Conservation (phyloP, 2,888 invertebrate species). For the Lamproptera curius region DNA sequence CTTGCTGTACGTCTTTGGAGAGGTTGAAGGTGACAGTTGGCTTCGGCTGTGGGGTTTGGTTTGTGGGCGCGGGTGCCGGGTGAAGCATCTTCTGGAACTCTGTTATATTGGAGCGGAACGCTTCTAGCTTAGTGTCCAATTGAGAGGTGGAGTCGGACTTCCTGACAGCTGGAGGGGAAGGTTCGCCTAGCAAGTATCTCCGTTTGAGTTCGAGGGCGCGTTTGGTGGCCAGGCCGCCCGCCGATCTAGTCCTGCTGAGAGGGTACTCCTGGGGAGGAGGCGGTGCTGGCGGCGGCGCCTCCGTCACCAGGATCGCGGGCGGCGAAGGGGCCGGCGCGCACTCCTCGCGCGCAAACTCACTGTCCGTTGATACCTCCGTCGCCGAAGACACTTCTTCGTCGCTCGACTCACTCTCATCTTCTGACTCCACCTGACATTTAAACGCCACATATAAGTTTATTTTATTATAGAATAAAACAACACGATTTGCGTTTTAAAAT, state of each 20-base stretch:
- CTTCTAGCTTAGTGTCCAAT: constrained; percentile 90
- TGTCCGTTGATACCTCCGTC: constrained; percentile 95
- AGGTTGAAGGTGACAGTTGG: constrained; percentile 49
- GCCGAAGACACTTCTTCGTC: constrained; percentile 90
- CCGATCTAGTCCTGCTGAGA: constrained; percentile 89
- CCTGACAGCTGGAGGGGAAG: constrained; percentile 83
- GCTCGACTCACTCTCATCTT: constrained; percentile 80
- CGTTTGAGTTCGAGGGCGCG: constrained; percentile 92
- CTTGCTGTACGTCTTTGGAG: constrained; percentile 48
- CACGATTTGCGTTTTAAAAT: too few species aligned
- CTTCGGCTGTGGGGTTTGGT: constrained; percentile 33
- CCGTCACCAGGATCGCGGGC: constrained; percentile 87
- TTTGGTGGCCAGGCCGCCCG: constrained; percentile 92
- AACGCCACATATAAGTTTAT: too few species aligned
- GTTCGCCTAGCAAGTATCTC: constrained; percentile 87
- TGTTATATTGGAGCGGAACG: constrained; percentile 90
- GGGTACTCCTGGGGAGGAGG: constrained; percentile 82
- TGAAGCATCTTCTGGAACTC: constrained; percentile 92
- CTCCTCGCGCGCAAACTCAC: constrained; percentile 93
- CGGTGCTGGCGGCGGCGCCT: constrained; percentile 87
- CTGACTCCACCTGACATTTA: constrained; percentile 62
- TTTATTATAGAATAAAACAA: too few species aligned
- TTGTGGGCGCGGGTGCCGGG: constrained; percentile 79
- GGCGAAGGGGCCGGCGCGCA: constrained; percentile 83
- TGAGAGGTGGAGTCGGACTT: constrained; percentile 91